Evolutionary conservation across 2,888 invertebrate species (phyloP), one percentile per base, ranked within the genome.

Genomic region (Rapana venosa): DNA sequence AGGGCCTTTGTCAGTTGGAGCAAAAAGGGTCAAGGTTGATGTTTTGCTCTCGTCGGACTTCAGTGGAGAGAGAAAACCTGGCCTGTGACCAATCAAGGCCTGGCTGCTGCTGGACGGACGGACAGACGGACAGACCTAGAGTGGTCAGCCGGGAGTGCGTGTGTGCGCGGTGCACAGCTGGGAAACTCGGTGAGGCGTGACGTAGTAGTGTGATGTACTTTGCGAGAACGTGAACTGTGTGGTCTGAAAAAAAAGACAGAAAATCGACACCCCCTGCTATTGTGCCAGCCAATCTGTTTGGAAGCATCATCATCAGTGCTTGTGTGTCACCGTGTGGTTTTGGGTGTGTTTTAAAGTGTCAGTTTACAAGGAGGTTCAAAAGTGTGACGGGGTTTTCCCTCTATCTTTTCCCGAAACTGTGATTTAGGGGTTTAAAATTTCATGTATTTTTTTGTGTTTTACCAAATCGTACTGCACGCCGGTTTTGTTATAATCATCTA

Each of bases 141-240:
- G 74, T n/a, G 74, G n/a, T n/a, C 26, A 22, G 5, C 26, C 13
- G n/a, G 74, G 26, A 1, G 74, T 26, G n/a, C n/a, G 30, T 13
- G n/a, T n/a, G 26, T 74, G 26, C 8, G 74, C 8, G n/a, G 4
- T 66, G 15, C 5, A 5, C 35, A 30, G 30, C 20, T n/a, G 35
- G 32, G 17, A 66, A 79, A 79, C 17, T 79, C 79, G 79, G 79
- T 79, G 79, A 79, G 79, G 79, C 35, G 79, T 79, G 79, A 79
- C 79, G 35, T 1, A 35, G 35, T 17, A n/a, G 35, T 35, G 5
- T 32, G 2, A 32, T n/a, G 22, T 26, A 66, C 66, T 22, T 4
- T 20, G 26, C 5, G 22, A 66, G 17, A 66, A 26, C 66, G 22
- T 26, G 66, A 20, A 26, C 26, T 20, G 15, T 26, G 20, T 15